Evolutionary conservation across 2,888 invertebrate genomes (phyloP).

Genomic region (Lottia scabra): DNA sequence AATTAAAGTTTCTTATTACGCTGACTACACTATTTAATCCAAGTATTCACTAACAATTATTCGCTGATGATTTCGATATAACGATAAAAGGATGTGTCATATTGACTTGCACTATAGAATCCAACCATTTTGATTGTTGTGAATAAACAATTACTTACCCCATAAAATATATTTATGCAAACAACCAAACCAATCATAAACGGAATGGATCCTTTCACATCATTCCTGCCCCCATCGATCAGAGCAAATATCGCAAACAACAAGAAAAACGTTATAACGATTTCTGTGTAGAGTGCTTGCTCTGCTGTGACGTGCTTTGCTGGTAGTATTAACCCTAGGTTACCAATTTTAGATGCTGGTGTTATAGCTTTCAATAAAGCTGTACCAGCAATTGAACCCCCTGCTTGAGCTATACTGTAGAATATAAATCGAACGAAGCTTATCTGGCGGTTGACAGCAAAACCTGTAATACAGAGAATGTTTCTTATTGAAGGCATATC

Average conservation of each 20-base stretch:
- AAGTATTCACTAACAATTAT: too few relatives aligned
- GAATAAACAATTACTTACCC: constrained; percentile 35
- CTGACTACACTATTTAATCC: too few relatives aligned
- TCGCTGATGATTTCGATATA: too few relatives aligned
- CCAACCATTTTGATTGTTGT: too few relatives aligned
- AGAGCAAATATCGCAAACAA: constrained; percentile 42
- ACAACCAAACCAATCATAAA: constrained; percentile 51
- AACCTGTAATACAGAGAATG: not conserved
- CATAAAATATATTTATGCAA: constrained; percentile 42
- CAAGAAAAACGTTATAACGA: constrained; percentile 43
- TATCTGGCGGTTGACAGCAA: constrained; percentile 13
- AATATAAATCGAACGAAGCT: constrained; percentile 28
- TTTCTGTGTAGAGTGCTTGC: constrained; percentile 45
- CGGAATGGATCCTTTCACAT: constrained; percentile 42
- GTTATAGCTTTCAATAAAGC: constrained; percentile 35
- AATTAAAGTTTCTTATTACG: too few relatives aligned
- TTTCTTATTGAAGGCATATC: too few relatives aligned
- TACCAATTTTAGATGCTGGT: constrained; percentile 35
- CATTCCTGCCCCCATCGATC: constrained; percentile 41
- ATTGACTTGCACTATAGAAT: too few relatives aligned
- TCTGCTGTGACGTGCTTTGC: constrained; percentile 33
- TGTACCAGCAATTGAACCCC: constrained; percentile 42
- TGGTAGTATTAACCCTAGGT: constrained; percentile 41
- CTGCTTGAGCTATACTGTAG: constrained; percentile 41
- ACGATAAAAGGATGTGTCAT: too few relatives aligned